Percentiles rank a stretch among this genome's conserved stretches.
Conservation (phyloP, 1,140 invertebrate genomes). For the Chionoecetes opilio region DNA sequence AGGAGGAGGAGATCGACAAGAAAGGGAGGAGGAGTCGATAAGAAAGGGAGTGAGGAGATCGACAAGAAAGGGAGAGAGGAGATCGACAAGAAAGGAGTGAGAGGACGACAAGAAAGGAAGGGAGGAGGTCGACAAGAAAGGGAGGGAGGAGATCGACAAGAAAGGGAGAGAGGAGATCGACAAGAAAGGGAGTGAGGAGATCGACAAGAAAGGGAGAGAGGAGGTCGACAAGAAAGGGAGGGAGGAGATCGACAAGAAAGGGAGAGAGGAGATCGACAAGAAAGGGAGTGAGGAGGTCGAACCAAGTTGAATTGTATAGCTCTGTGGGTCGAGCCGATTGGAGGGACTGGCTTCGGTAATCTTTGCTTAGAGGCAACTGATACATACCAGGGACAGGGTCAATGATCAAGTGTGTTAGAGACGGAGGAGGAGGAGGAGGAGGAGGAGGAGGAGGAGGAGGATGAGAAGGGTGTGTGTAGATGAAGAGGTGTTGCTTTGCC, state of each 20-base stretch:
- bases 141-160: no score
- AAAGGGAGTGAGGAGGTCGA: neutral
- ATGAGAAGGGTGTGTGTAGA: neutral
- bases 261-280: neutral
- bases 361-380: conserved; percentile 41
- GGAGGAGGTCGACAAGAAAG: no score
- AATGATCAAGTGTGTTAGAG: neutral
- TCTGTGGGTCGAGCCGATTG: neutral
- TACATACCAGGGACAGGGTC: conserved; percentile 32
- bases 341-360: neutral
- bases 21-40: neutral
- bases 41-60: neutral
- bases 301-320: no score
- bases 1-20: neutral
- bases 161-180: no score
- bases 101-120: no score
- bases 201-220: no score
- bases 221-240: no score
- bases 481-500: neutral
- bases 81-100: no score
- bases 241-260: no score
- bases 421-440: conserved; percentile 28
- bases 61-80: no score
- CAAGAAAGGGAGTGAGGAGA: no score
- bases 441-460: conserved; percentile 4